These are phyloP conservation scores for Eumacrocentrus americanus DNA, from an alignment of 2,888 invertebrate genomes.

Conservation along the genomic window DNA sequence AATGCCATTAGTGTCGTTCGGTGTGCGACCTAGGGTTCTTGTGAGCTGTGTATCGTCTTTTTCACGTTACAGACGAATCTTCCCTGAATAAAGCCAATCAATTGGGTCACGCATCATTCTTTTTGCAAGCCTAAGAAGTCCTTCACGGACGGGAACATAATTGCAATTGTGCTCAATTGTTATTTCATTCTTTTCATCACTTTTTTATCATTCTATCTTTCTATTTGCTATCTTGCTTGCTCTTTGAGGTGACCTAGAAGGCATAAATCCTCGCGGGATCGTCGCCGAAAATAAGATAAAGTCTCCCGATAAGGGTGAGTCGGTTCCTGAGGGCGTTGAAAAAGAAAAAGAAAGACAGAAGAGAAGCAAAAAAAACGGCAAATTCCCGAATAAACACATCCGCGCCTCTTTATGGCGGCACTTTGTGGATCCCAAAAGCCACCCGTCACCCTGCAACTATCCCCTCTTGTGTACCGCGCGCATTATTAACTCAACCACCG, in stretches of 20 bases:
- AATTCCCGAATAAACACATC: conserved; percentile 61
- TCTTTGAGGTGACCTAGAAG: conserved; percentile 45
- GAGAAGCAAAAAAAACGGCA: conserved; percentile 51
- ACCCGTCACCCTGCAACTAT: conserved; percentile 14
- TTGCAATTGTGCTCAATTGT: conserved; percentile 50
- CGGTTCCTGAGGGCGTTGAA: conserved; percentile 27
- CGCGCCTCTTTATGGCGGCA: conserved; percentile 57
- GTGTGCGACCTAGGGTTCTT: conserved; percentile 48
- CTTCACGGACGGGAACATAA: conserved; percentile 55
- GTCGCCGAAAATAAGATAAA: conserved; percentile 59
- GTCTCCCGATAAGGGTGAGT: conserved; percentile 43
- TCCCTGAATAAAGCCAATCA: too few species aligned
- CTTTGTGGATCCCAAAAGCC: conserved; percentile 47
- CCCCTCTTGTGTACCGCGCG: conserved; percentile 55
- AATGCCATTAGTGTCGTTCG: conserved; percentile 59
- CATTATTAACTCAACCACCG: conserved; percentile 61
- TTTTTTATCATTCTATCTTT: conserved; percentile 22
- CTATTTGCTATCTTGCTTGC: conserved; percentile 27
- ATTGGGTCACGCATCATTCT: too few species aligned
- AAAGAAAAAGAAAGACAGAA: conserved; percentile 34
- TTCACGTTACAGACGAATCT: conserved; percentile 51
- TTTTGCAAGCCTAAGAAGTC: too few species aligned
- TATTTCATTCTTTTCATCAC: conserved; percentile 22
- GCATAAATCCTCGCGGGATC: conserved; percentile 57
- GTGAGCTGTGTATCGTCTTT: conserved; percentile 43